Evolutionary conservation across 2,797 vertebrate species (phyloP).

Genomic region (Amazona ochrocephala): DNA sequence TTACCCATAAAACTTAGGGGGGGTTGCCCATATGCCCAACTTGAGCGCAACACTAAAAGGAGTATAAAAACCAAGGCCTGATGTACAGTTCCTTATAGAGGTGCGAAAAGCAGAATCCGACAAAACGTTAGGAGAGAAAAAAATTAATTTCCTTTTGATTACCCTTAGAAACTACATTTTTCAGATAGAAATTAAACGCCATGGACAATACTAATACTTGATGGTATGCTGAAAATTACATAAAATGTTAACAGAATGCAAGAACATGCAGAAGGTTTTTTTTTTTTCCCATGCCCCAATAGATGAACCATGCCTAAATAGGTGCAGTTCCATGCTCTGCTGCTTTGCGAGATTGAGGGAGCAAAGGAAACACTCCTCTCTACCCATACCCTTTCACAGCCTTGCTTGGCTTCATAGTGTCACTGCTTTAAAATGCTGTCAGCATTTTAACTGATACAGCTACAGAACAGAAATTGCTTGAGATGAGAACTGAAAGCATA

Average conservation of each 20-base stretch:
- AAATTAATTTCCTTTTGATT: not conserved
- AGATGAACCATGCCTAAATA: not conserved
- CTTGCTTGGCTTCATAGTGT: not conserved
- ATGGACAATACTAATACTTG: not conserved
- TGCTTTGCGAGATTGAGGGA: not conserved
- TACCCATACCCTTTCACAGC: not conserved
- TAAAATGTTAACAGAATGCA: not conserved
- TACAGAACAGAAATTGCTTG: not conserved
- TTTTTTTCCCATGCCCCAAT: not conserved
- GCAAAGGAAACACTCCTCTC: not conserved
- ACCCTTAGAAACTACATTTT: not conserved
- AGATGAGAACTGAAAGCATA: not conserved
- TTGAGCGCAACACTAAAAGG: fast-evolving
- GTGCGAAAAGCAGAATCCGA: not conserved
- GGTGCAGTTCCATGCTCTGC: not conserved
- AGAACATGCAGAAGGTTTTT: too few species aligned
- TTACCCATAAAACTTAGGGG: not conserved
- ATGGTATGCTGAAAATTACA: not conserved
- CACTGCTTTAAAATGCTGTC: not conserved
- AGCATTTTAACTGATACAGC: not conserved
- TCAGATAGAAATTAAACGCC: not conserved
- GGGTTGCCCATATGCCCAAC: not conserved
- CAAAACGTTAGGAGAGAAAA: not conserved
- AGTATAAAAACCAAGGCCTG: not conserved
- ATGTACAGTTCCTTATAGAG: not conserved